phyloP scores from a whole-genome alignment of 1,140 invertebrate species.

The Meloidogyne chitwoodi region DNA sequence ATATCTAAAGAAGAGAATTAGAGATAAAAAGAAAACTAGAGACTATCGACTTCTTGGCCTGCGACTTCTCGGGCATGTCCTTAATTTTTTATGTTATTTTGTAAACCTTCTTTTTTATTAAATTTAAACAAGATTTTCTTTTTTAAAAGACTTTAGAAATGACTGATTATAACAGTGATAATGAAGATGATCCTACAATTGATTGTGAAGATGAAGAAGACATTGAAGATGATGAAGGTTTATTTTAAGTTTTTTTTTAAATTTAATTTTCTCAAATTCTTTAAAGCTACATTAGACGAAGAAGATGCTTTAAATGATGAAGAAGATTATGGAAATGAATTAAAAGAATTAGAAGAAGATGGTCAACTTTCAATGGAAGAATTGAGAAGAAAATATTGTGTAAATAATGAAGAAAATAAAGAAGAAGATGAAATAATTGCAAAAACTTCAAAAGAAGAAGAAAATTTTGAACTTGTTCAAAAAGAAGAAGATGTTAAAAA shows the following conservation, averaged over 20 bases:
- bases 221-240: conserved; percentile 22
- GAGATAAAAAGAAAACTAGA: no score
- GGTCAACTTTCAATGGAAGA: conserved; percentile 5
- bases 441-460: background rate
- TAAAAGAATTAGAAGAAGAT: conserved; percentile 13
- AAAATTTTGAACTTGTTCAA: no score
- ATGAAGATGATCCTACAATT: conserved; percentile 2
- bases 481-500: background rate
- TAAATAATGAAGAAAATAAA: background rate
- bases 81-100: background rate
- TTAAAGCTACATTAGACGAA: conserved; percentile 22
- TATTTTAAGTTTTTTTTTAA: background rate
- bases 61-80: no score
- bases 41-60: no score
- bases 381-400: conserved; percentile 14
- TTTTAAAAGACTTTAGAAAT: background rate
- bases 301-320: conserved; percentile 20
- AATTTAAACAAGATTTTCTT: no score
- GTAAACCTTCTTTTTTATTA: no score
- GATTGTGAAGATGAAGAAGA: conserved; percentile 18
- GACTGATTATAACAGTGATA: background rate
- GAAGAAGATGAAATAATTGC: no score
- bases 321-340: conserved; percentile 18
- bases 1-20: no score
- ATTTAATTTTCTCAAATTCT: background rate